Conservation (phyloP, 2,888 invertebrate species). For the Yponomeuta malinellus region DNA sequence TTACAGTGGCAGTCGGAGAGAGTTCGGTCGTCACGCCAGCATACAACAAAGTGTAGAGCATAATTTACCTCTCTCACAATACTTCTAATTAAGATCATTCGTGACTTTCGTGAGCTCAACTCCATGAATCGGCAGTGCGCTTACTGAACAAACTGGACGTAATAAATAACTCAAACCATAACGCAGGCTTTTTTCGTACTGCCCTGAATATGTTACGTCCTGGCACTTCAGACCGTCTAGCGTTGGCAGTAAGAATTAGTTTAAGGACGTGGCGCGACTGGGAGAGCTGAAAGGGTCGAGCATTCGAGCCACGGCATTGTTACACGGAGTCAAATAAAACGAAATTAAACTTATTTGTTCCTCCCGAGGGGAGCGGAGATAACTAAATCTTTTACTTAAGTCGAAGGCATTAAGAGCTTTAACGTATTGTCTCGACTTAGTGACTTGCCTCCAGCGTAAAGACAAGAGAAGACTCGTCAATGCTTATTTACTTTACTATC, state of each 20-base stretch:
- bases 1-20: conserved; percentile 40
- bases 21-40: conserved; percentile 34
- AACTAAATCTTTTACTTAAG: conserved; percentile 18
- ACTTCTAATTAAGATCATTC: conserved; percentile 74
- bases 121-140: conserved; percentile 35
- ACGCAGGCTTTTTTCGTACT: conserved; percentile 56
- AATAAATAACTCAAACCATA: conserved; percentile 70
- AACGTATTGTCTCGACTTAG: conserved; percentile 25
- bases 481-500: conserved; percentile 5
- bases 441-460: not conserved
- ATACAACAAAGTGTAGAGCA: conserved; percentile 39
- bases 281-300: not conserved
- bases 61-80: conserved; percentile 67
- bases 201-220: conserved; percentile 39
- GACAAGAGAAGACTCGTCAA: not conserved
- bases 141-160: conserved; percentile 61
- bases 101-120: conserved; percentile 64
- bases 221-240: conserved; percentile 34
- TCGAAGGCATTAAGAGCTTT: conserved; percentile 26
- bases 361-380: conserved; percentile 38
- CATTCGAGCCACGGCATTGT: conserved; percentile 7
- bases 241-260: conserved; percentile 36
- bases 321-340: conserved; percentile 39
- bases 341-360: conserved; percentile 48
- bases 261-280: conserved; percentile 2